phyloP scores from a whole-genome alignment of 2,113 vertebrate genomes.

The Menura novaehollandiae region DNA sequence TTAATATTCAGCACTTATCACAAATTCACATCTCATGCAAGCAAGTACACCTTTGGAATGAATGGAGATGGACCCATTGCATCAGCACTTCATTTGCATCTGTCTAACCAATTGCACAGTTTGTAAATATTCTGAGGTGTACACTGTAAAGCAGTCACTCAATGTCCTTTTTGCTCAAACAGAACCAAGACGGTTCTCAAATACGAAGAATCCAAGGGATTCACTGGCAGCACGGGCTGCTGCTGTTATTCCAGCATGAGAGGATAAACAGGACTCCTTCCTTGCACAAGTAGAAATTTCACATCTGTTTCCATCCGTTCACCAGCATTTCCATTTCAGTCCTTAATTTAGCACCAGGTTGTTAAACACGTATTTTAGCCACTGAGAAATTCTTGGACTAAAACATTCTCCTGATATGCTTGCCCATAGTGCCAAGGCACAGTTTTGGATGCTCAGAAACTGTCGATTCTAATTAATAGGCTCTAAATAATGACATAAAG shows the following conservation, averaged over 20 bases:
- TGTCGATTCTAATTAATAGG: neutral
- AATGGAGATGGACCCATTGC: neutral
- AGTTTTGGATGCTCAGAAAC: neutral
- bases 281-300: neutral
- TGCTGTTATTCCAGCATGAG: neutral
- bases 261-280: neutral
- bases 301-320: neutral
- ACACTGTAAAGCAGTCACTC: neutral
- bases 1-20: conserved; percentile 2
- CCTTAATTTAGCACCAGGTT: neutral
- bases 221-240: neutral
- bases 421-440: accelerated
- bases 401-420: neutral
- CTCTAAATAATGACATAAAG: neutral
- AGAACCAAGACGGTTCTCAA: neutral
- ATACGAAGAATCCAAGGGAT: neutral
- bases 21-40: neutral
- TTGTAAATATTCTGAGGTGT: neutral
- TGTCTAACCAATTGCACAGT: neutral
- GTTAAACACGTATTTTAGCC: neutral
- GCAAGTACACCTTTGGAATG: neutral
- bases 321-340: neutral
- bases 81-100: neutral
- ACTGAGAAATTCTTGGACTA: neutral
- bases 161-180: neutral